Base-by-base conservation (phyloP, 1,140 invertebrate genomes). In the Drosophila kurseongensis region DNA sequence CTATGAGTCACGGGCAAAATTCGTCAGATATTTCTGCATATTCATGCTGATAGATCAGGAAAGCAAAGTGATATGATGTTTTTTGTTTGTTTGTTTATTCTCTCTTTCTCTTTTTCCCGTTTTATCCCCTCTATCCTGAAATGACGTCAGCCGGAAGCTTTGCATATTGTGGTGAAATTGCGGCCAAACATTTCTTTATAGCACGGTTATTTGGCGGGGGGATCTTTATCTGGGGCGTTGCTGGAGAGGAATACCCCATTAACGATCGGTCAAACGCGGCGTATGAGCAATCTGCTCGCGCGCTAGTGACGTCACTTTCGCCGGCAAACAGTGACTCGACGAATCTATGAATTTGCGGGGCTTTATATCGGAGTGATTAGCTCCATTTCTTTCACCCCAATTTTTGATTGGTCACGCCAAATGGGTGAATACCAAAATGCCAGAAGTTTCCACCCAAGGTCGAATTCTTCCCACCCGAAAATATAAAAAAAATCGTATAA, bases 41-140 rank as follows among this genome's bases (percentile, higher is more conserved):
- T 42, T 77, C 75, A 77, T 77, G 75, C 74, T 77, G 75, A 77
- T 68, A 57, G 50, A 69, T 58, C 74, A 69, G 56, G 55, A 69
- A 77, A 77, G 63, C 47, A 27, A 48, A 61, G 35, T 41, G 61
- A 50, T 67, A 54, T 32, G 61, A 48, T 59, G 52, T 69, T 66
- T 60, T 62, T 27, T 18, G 18, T 59, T 80, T 80, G 67, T 72
- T 62, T 48, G 48, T 14, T 63, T 59, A 67, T 62, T 23, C 58
- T 35, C 38, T 42, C n/a, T 42, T 18, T 51, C 13, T 23, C 40
- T 9, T 12, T 18, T 1, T 61, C 29, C 35, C 36, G 29, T 13
- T 51, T 27, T 51, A 67, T 47, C 14, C 35, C 50, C 14, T 18
- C 32, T 16, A 18, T 36, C 32, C 60, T 23, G 10, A 14, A 29